Percentiles rank a stretch among this genome's conserved stretches.
phyloP scores from a whole-genome alignment of 2,797 vertebrate species.

The Gallinago solitaria region DNA sequence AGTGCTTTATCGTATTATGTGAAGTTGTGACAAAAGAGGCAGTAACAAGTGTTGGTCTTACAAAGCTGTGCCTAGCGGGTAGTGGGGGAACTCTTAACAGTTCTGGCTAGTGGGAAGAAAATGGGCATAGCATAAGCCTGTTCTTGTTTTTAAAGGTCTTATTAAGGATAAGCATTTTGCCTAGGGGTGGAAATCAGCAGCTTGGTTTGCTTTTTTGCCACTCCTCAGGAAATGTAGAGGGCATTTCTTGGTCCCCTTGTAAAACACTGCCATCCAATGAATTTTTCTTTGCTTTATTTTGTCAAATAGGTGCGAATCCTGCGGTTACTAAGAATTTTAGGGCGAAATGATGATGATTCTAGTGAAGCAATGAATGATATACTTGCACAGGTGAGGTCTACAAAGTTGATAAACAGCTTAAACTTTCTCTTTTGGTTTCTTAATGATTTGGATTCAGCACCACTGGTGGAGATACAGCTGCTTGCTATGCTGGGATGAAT shows the following conservation, averaged over 20 bases:
- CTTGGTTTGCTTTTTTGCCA: neutral
- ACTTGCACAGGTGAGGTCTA: constrained; percentile 91
- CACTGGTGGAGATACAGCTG: neutral
- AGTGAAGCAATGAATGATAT: constrained; percentile 99
- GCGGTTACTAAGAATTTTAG: constrained; percentile 97
- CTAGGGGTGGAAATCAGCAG: neutral
- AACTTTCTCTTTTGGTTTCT: neutral
- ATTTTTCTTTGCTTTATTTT: constrained; percentile 42
- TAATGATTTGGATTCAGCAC: neutral
- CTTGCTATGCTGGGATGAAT: neutral
- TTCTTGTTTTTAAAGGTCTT: neutral
- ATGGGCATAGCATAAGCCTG: neutral
- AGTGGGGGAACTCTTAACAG: neutral
- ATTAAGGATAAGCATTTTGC: neutral
- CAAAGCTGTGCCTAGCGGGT: neutral
- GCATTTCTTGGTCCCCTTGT: neutral
- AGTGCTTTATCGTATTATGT: neutral
- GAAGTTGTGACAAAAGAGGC: neutral
- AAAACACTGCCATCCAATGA: neutral
- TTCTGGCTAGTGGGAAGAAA: neutral
- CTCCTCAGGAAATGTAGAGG: neutral
- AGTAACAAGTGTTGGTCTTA: rapidly evolving
- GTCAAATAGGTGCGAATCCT: constrained; percentile 92
- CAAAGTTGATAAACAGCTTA: neutral
- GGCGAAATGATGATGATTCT: constrained; percentile 96